Evolutionary conservation across 2,797 vertebrate genomes (phyloP).

Genomic region (Bradypus variegatus): DNA sequence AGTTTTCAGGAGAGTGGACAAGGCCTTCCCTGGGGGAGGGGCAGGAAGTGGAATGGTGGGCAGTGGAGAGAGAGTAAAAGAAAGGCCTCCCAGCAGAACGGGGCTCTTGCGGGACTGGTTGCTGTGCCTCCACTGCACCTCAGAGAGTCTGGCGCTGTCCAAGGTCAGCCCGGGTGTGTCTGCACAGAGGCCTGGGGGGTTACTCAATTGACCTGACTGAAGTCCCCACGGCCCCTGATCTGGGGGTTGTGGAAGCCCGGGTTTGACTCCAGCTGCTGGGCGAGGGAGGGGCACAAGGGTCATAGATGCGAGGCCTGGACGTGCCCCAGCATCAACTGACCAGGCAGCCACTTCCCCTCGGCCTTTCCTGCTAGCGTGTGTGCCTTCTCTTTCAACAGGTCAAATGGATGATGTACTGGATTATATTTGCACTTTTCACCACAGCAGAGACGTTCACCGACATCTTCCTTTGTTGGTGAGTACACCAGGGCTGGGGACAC

Average conservation of each 20-base stretch:
- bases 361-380: not conserved
- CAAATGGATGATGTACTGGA: constrained; percentile 99
- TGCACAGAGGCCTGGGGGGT: not conserved
- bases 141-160: not conserved
- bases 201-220: not conserved
- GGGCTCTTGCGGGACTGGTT: not conserved
- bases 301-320: not conserved
- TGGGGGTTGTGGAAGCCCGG: not conserved
- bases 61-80: not conserved
- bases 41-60: not conserved
- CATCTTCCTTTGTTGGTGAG: constrained; percentile 97
- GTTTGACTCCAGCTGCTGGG: not conserved
- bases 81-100: not conserved
- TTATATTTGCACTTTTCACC: constrained; percentile 97
- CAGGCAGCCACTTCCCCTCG: not conserved
- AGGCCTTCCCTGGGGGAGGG: not conserved
- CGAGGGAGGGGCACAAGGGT: not conserved
- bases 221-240: not conserved
- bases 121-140: not conserved
- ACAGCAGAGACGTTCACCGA: constrained; percentile 96
- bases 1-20: not conserved
- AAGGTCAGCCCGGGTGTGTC: too few relatives aligned
- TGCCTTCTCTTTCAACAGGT: constrained; percentile 78
- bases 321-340: fast-evolving
- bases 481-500: constrained; percentile 28